Percentiles rank a stretch among this genome's conserved stretches.
Conservation (phyloP, 2,888 invertebrate genomes). For the Coleophora deauratella region DNA sequence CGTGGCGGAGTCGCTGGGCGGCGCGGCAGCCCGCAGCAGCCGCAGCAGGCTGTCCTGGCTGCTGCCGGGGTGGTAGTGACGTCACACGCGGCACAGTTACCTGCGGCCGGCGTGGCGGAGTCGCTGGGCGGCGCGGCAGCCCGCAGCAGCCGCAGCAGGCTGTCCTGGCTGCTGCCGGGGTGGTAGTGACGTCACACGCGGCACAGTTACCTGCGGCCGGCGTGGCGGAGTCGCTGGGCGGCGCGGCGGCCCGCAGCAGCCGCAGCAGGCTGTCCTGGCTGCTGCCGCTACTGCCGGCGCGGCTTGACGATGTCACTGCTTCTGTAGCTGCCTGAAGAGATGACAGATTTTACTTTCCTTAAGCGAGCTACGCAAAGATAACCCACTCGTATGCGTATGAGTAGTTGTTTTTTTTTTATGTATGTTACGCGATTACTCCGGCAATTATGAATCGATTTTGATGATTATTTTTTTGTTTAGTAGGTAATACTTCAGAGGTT, state of each 20-base stretch:
- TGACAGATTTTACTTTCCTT: no score
- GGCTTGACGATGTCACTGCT: slow-evolving; percentile 24
- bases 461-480: no score
- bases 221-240: slow-evolving; percentile 19
- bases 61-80: no score
- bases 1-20: slow-evolving; percentile 19
- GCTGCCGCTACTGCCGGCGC: slow-evolving; percentile 21
- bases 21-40: no score
- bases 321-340: slow-evolving; percentile 49
- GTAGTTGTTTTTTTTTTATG: no score
- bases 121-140: slow-evolving; percentile 29
- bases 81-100: no score
- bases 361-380: no score
- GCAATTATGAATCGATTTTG: no score
- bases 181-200: slow-evolving; percentile 7
- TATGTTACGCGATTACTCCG: no score
- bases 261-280: slow-evolving; percentile 34
- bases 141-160: slow-evolving; percentile 31
- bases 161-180: slow-evolving; percentile 26
- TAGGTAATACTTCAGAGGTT: no score
- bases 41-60: no score
- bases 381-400: no score
- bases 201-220: slow-evolving; percentile 17
- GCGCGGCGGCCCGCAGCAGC: slow-evolving; percentile 34
- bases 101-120: slow-evolving; percentile 20